Evolutionary conservation across 2,888 invertebrate species (phyloP).

Genomic region (Ophion obscuratus): DNA sequence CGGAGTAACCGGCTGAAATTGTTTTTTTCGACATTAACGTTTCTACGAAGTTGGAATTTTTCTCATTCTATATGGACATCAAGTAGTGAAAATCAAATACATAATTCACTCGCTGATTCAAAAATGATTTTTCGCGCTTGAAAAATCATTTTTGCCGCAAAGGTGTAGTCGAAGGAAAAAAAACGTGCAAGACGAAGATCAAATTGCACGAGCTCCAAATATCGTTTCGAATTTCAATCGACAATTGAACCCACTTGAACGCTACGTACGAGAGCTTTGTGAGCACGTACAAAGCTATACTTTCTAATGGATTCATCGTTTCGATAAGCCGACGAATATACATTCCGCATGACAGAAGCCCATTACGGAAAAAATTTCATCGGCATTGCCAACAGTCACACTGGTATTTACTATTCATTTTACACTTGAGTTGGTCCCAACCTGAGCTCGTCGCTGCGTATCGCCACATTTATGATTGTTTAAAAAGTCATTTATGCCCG

Average conservation of each 20-base stretch:
- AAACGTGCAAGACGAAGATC: not conserved
- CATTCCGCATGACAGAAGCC: slow-evolving; percentile 28
- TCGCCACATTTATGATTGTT: not conserved
- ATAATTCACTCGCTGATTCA: too few species aligned
- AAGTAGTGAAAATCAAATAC: too few species aligned
- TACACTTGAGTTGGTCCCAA: not conserved
- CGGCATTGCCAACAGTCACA: slow-evolving; percentile 1
- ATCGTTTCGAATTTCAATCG: not conserved
- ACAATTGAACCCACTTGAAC: not conserved
- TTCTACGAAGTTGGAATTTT: too few species aligned
- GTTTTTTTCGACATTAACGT: too few species aligned
- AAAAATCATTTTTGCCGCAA: too few species aligned
- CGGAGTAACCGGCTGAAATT: too few species aligned
- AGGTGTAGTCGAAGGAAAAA: not conserved
- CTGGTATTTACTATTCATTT: not conserved
- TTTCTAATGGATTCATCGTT: slow-evolving; percentile 47
- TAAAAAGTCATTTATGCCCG: not conserved
- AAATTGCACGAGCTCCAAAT: not conserved
- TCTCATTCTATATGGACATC: too few species aligned
- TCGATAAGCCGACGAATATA: slow-evolving; percentile 28
- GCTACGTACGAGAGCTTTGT: slow-evolving; percentile 22
- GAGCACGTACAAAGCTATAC: slow-evolving; percentile 38
- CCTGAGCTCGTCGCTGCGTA: not conserved
- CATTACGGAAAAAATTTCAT: not conserved
- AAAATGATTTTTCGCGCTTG: too few species aligned